Evolutionary conservation across 2,888 invertebrate species (phyloP).

Genomic region (Eristalinus sepulchralis): DNA sequence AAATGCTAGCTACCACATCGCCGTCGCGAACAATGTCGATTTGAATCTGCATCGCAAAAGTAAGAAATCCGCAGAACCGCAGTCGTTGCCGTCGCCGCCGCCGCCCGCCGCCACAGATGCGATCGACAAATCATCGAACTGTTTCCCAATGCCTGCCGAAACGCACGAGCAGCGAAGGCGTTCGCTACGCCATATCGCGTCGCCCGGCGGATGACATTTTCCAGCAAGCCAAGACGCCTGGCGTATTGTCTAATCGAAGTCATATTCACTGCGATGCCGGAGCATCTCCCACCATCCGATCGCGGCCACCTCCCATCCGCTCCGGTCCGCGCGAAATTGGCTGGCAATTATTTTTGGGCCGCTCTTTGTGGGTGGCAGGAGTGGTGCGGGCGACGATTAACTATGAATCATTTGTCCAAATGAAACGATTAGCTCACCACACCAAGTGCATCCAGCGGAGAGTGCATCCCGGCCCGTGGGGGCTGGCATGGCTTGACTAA

Average conservation of each 20-base stretch:
- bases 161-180: constrained; percentile 47
- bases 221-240: constrained; percentile 26
- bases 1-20: constrained; percentile 52
- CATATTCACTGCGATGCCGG: constrained; percentile 41
- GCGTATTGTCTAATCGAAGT: constrained; percentile 60
- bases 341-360: constrained; percentile 42
- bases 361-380: background rate
- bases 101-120: constrained; percentile 1
- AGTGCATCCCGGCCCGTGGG: constrained; percentile 57
- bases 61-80: background rate
- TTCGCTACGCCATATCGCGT: constrained; percentile 21
- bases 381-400: constrained; percentile 56
- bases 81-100: background rate
- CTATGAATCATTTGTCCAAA: constrained; percentile 69
- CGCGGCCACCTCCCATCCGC: constrained; percentile 28
- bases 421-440: constrained; percentile 69
- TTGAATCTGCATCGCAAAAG: constrained; percentile 32
- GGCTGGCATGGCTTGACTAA: constrained; percentile 46
- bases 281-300: constrained; percentile 39
- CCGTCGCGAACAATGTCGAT: constrained; percentile 48
- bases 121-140: constrained; percentile 39
- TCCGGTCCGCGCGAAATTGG: constrained; percentile 15
- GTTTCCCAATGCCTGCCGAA: constrained; percentile 34
- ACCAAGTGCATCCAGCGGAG: constrained; percentile 63
- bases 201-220: constrained; percentile 60